phyloP scores from a whole-genome alignment of 2,797 vertebrate species.

The Huso huso region DNA sequence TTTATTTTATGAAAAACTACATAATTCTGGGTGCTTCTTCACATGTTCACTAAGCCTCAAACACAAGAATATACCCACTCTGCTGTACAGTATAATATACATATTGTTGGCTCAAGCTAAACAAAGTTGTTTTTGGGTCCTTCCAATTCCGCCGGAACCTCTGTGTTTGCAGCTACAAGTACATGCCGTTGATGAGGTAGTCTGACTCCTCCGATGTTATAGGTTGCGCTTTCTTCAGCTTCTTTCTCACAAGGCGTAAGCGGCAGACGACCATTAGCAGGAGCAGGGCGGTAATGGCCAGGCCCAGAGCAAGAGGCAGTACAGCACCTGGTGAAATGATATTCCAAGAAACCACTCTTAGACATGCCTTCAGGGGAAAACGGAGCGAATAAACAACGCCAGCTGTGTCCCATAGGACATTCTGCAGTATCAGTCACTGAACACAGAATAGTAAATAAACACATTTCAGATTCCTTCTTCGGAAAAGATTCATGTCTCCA shows the following conservation, averaged over 20 bases:
- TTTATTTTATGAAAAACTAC: too few relatives aligned
- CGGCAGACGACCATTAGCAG: constrained; percentile 88
- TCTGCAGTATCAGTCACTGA: background rate
- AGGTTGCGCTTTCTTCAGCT: constrained; percentile 86
- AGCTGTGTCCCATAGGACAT: background rate
- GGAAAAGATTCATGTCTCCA: too few relatives aligned
- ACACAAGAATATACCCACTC: too few relatives aligned
- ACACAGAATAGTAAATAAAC: too few relatives aligned
- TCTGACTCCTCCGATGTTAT: constrained; percentile 94
- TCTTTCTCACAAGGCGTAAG: constrained; percentile 78
- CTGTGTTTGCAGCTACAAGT: constrained; percentile 53
- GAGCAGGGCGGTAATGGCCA: constrained; percentile 84
- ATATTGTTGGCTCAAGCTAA: too few relatives aligned
- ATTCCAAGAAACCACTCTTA: background rate
- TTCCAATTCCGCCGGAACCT: too few relatives aligned
- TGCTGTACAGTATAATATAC: too few relatives aligned
- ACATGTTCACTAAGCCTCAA: too few relatives aligned
- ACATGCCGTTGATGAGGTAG: constrained; percentile 99
- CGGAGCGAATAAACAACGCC: background rate
- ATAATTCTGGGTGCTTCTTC: too few relatives aligned
- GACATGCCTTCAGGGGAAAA: background rate
- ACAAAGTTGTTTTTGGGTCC: too few relatives aligned
- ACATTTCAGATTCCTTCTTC: too few relatives aligned
- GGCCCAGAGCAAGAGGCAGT: constrained; percentile 81
- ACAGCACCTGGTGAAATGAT: constrained; percentile 68